phyloP scores from a whole-genome alignment of 92 coral and sea anemone species.

The Galaxea fascicularis region DNA sequence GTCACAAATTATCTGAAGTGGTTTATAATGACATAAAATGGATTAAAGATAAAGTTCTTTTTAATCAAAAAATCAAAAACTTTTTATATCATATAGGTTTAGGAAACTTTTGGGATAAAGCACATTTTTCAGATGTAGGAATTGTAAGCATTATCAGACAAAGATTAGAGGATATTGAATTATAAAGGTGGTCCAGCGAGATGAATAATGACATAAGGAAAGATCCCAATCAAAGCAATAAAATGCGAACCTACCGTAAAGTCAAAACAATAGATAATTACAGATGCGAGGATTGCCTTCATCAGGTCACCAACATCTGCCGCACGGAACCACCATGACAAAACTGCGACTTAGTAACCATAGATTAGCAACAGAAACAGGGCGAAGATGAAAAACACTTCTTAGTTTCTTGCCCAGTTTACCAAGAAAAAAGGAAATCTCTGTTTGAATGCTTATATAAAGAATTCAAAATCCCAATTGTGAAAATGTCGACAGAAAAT shows the following conservation, averaged over 20 bases:
- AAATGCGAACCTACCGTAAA: too few species aligned
- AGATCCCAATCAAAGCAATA: constrained; percentile 6
- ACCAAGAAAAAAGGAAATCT: too few species aligned
- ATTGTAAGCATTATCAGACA: neutral
- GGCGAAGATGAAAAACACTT: too few species aligned
- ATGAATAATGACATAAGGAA: constrained; percentile 13
- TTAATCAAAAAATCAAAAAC: constrained; percentile 13
- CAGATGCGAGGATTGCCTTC: constrained; percentile 6
- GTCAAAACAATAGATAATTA: too few species aligned
- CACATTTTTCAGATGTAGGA: neutral
- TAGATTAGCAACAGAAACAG: too few species aligned
- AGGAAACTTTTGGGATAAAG: constrained; percentile 15
- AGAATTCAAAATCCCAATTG: too few species aligned
- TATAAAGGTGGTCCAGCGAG: constrained; percentile 16
- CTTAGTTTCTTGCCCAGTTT: too few species aligned
- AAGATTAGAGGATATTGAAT: too few species aligned
- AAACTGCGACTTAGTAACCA: too few species aligned
- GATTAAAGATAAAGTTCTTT: constrained; percentile 29
- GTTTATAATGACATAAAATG: constrained; percentile 30
- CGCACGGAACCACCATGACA: neutral
- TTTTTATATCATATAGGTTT: too few species aligned
- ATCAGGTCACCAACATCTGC: neutral
- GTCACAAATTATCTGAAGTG: constrained; percentile 13
- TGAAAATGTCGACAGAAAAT: neutral
- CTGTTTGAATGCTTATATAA: too few species aligned